A percentile compares a stretch with the other conserved stretches of the same genome.
phyloP scores from a whole-genome alignment of 37 sponge, comb jelly and placozoan species.

The Geodia barretti region DNA sequence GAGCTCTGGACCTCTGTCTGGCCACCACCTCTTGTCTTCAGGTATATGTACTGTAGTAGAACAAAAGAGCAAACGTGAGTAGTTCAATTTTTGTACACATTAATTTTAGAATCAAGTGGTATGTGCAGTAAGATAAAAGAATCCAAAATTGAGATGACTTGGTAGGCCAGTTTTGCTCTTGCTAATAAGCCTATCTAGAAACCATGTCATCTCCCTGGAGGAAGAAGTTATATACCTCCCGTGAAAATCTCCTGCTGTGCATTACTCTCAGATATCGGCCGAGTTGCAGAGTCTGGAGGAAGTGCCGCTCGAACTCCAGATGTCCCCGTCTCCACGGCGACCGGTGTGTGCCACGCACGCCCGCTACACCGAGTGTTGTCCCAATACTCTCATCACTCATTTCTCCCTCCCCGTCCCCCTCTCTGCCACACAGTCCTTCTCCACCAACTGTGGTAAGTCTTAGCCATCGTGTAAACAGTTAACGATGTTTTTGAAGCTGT shows the following conservation, averaged over 20 bases:
- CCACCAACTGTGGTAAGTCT: constrained; percentile 37
- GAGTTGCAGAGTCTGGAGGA: constrained; percentile 58
- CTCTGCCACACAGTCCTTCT: constrained; percentile 61
- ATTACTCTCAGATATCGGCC: constrained; percentile 39
- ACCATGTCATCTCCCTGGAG: too few species aligned
- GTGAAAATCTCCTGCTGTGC: too few species aligned
- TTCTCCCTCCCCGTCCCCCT: constrained; percentile 73
- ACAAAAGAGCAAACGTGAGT: not conserved
- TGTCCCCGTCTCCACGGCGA: constrained; percentile 3
- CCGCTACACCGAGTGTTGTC: constrained; percentile 61
- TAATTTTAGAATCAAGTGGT: too few species aligned
- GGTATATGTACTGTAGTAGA: constrained; percentile 13
- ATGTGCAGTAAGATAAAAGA: too few species aligned
- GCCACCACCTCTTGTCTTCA: constrained; percentile 72
- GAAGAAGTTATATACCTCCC: too few species aligned
- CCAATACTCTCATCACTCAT: constrained; percentile 55
- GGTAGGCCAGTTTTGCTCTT: too few species aligned
- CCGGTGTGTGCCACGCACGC: constrained; percentile 33
- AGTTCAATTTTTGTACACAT: not conserved
- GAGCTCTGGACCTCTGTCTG: constrained; percentile 61
- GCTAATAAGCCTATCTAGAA: too few species aligned
- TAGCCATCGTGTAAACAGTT: not conserved
- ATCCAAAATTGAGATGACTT: too few species aligned
- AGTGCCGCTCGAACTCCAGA: constrained; percentile 25
- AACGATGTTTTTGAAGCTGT: not conserved